phyloP scores from a whole-genome alignment of 2,113 vertebrate species.

The Gambusia holbrooki region DNA sequence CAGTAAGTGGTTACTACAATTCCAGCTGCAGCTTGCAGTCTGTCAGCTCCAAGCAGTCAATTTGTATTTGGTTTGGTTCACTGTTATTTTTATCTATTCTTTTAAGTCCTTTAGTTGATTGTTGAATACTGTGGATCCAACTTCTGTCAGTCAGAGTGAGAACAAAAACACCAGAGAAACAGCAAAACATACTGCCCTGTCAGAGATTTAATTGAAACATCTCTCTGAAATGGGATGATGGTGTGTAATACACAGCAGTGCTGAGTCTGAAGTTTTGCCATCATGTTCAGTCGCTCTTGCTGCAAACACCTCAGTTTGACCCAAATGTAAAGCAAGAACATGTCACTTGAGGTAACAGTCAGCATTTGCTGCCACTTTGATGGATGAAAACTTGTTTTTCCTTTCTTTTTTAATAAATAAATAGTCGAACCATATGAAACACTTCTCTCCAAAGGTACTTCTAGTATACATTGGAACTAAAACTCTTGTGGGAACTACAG shows the following conservation, averaged over 20 bases:
- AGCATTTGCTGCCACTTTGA: too few species aligned
- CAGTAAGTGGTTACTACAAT: neutral
- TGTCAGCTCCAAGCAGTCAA: neutral
- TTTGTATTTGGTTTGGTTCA: too few species aligned
- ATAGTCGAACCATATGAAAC: too few species aligned
- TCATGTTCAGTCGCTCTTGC: too few species aligned
- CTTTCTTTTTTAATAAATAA: too few species aligned
- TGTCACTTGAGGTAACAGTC: too few species aligned
- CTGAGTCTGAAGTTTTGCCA: neutral
- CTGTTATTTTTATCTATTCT: neutral
- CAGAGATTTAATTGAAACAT: constrained; percentile 41
- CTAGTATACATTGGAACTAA: too few species aligned
- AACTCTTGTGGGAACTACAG: too few species aligned
- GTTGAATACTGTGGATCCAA: neutral
- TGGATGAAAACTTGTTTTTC: too few species aligned
- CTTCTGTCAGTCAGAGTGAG: neutral
- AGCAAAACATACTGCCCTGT: neutral
- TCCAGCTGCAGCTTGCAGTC: neutral
- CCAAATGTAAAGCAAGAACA: too few species aligned
- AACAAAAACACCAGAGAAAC: neutral
- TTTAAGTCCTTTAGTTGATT: neutral
- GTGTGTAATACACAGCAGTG: constrained; percentile 15
- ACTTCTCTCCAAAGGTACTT: neutral
- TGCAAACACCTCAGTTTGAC: too few species aligned
- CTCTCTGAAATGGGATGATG: neutral